Conservation (phyloP, 2,797 vertebrate species). For the Gymnothorax javanicus region DNA sequence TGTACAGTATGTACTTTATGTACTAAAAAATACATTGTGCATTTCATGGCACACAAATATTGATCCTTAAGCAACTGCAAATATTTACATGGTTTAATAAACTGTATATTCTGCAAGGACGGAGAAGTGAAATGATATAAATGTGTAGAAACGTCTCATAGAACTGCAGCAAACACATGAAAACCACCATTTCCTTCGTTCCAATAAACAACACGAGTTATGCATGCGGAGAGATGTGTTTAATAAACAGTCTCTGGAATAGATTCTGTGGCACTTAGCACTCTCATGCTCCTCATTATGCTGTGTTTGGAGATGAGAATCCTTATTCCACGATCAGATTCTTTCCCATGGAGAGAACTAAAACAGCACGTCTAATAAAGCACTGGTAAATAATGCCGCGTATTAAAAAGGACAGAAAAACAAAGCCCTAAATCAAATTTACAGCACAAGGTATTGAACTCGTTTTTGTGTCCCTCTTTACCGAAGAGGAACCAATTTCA, state of each 20-base stretch:
- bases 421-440: neutral
- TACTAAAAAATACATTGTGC: neutral
- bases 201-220: conserved; percentile 52
- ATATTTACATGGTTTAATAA: conserved; percentile 52
- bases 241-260: conserved; percentile 53
- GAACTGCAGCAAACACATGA: conserved; percentile 32
- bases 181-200: conserved; percentile 46
- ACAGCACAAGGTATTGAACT: neutral
- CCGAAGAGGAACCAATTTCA: neutral
- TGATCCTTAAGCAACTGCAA: neutral
- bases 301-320: neutral
- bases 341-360: neutral
- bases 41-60: conserved; percentile 4
- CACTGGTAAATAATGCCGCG: neutral
- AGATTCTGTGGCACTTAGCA: conserved; percentile 69
- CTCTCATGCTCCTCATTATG: conserved; percentile 77
- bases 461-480: conserved; percentile 7
- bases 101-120: conserved; percentile 39
- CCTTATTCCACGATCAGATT: neutral
- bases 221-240: conserved; percentile 46
- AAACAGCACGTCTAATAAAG: neutral
- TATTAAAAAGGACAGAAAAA: neutral
- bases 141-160: conserved; percentile 59
- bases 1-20: no score
- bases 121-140: conserved; percentile 51